These are phyloP conservation scores for Remorina albescens DNA, from an alignment of 2,797 vertebrate genomes.

Conservation along the genomic window DNA sequence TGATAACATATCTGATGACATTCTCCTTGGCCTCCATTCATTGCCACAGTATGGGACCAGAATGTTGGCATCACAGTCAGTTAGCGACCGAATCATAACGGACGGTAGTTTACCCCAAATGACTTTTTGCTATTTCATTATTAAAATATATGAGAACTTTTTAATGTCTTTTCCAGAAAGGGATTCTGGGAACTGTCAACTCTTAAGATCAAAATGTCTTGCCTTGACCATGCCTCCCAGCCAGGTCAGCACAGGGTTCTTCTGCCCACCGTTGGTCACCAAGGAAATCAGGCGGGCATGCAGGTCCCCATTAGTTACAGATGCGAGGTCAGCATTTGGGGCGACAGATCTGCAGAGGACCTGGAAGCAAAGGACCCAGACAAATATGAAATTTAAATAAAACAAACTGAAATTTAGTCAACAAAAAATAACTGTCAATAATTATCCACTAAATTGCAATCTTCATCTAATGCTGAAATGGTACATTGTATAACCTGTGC, in stretches of 20 bases:
- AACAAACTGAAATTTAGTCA: background rate
- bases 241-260: constrained; percentile 75
- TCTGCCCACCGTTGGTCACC: constrained; percentile 70
- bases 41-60: constrained; percentile 22
- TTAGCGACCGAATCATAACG: background rate
- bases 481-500: constrained; percentile 72
- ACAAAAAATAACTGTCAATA: background rate
- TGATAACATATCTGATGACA: constrained; percentile 73
- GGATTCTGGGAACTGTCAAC: too few relatives aligned
- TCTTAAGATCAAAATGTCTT: constrained; percentile 27
- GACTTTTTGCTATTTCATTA: background rate
- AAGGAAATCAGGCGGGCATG: constrained; percentile 76
- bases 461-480: background rate
- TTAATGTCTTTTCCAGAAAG: background rate
- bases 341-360: constrained; percentile 62
- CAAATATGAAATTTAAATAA: background rate
- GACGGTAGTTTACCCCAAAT: background rate
- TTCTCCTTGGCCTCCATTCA: constrained; percentile 58
- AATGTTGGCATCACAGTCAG: constrained; percentile 17
- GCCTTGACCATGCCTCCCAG: constrained; percentile 78
- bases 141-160: background rate
- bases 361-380: constrained; percentile 51
- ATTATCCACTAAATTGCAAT: background rate
- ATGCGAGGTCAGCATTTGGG: constrained; percentile 76
- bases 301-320: constrained; percentile 70